Evolutionary conservation across 2,113 vertebrate species (phyloP).

Genomic region (Varanus komodoensis): DNA sequence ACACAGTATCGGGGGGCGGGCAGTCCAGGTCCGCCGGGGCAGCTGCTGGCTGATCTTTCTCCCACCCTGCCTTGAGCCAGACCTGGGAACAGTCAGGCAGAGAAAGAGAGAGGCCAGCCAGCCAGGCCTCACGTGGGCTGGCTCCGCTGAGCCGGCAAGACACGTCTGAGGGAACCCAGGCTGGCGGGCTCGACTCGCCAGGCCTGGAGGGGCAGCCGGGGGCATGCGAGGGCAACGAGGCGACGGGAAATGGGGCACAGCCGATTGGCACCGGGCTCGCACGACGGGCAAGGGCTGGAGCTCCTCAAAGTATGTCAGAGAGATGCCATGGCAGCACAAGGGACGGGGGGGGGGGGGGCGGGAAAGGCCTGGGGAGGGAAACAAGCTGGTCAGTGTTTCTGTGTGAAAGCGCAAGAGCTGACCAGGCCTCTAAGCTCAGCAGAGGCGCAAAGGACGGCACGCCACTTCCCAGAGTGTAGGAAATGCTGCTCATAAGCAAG

Average conservation of each 20-base stretch:
- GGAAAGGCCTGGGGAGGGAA: background rate
- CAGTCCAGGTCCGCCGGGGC: too few species aligned
- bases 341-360: fast-evolving
- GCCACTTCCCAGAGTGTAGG: background rate
- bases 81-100: background rate
- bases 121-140: background rate
- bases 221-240: background rate
- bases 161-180: background rate
- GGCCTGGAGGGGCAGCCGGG: background rate
- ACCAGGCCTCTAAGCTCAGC: background rate
- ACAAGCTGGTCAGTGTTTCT: too few species aligned
- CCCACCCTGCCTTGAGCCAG: background rate
- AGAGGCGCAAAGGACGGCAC: background rate
- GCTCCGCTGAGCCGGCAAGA: too few species aligned
- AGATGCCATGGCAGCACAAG: background rate
- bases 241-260: background rate
- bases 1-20: too few species aligned
- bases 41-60: background rate
- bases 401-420: background rate
- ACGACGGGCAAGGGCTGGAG: background rate
- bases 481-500: background rate
- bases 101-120: background rate
- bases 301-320: too few species aligned
- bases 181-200: background rate
- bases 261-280: background rate